Evolutionary conservation across 1,140 invertebrate genomes (phyloP).

Genomic region (Cardiocondyla obscurior): DNA sequence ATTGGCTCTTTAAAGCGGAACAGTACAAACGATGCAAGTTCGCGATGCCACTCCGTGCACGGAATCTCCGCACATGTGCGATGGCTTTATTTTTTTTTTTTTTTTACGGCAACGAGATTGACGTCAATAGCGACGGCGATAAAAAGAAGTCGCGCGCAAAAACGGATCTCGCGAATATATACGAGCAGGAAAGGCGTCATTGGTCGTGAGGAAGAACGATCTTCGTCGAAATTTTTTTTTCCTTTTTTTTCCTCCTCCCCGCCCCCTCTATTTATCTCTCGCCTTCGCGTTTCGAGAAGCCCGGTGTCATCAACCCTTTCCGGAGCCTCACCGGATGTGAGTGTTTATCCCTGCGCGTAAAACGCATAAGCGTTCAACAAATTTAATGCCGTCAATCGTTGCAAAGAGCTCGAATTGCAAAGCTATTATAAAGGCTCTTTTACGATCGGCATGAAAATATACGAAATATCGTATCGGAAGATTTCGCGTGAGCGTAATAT

Average conservation of each 20-base stretch:
- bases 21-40: neutral
- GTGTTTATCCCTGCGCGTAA: constrained; percentile 1
- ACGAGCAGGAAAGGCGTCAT: constrained; percentile 21
- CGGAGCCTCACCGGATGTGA: constrained; percentile 25
- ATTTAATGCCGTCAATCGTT: neutral
- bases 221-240: constrained; percentile 4
- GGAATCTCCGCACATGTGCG: constrained; percentile 29
- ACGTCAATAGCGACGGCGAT: constrained; percentile 27
- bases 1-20: constrained; percentile 55
- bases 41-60: neutral
- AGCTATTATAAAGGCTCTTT: neutral
- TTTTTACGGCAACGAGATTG: constrained; percentile 48
- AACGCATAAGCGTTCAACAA: neutral
- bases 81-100: too few species aligned
- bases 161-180: constrained; percentile 26
- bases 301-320: neutral
- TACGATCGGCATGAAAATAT: neutral
- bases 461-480: neutral
- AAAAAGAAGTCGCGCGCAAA: constrained; percentile 30
- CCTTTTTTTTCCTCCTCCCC: too few species aligned
- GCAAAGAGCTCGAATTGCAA: neutral
- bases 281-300: constrained; percentile 15
- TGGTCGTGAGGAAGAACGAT: constrained; percentile 4
- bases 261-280: too few species aligned
- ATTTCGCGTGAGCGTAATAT: neutral